These are phyloP conservation scores for Oncorhynchus clarkii DNA, from an alignment of 2,113 vertebrate genomes.

Conservation along the genomic window DNA sequence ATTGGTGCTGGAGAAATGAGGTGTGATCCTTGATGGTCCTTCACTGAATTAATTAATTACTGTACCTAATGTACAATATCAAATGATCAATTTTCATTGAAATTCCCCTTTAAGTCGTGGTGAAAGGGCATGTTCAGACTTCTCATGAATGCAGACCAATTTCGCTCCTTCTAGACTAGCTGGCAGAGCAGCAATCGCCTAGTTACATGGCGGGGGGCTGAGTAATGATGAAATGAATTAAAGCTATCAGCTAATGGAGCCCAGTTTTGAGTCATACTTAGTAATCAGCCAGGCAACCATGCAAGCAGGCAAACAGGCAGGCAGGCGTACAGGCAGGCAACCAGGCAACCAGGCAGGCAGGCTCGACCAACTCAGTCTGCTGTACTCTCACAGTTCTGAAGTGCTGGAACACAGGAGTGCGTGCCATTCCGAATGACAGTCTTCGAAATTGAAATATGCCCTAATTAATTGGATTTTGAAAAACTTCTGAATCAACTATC, in stretches of 20 bases:
- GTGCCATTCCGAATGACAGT: neutral
- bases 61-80: too few relatives aligned
- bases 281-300: constrained; percentile 18
- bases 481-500: neutral
- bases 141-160: neutral
- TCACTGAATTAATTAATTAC: too few relatives aligned
- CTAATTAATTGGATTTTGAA: too few relatives aligned
- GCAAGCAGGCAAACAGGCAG: constrained; percentile 8
- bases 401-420: constrained; percentile 6
- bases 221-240: constrained; percentile 56
- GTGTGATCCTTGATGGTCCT: too few relatives aligned
- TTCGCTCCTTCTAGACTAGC: constrained; percentile 28
- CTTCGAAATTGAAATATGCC: neutral
- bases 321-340: too few relatives aligned
- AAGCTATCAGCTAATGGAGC: constrained; percentile 51
- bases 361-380: neutral
- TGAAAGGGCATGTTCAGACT: neutral
- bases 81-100: too few relatives aligned
- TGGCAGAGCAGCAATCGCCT: constrained; percentile 37
- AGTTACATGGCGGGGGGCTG: constrained; percentile 42
- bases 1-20: too few relatives aligned
- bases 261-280: constrained; percentile 39
- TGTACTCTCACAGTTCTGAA: constrained; percentile 25
- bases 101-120: neutral
- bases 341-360: too few relatives aligned